Percentiles rank a stretch among this genome's conserved stretches.
phyloP scores from a whole-genome alignment of 2,888 invertebrate species.

The Cordilura impudica region DNA sequence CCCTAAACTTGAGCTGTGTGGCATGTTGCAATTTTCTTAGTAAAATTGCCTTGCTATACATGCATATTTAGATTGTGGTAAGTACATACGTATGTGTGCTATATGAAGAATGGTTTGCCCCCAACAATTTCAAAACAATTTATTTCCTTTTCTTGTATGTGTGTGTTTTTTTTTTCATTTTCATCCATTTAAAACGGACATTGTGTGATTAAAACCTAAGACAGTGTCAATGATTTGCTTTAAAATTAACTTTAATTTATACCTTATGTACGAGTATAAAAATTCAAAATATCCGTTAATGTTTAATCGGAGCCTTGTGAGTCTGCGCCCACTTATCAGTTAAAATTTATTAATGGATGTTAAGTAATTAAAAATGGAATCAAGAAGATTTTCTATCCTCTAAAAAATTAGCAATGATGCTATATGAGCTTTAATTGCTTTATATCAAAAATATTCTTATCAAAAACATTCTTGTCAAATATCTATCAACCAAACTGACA shows the following conservation, averaged over 20 bases:
- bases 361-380: too few species aligned
- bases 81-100: too few species aligned
- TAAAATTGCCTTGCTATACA: background rate
- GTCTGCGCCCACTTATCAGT: slow-evolving; percentile 14
- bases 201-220: background rate
- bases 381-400: too few species aligned
- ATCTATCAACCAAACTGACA: too few species aligned
- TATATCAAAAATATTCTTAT: too few species aligned
- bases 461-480: too few species aligned
- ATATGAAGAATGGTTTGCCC: background rate
- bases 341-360: too few species aligned
- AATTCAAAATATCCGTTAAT: background rate
- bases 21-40: background rate
- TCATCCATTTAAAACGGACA: background rate
- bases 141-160: background rate
- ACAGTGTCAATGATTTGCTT: background rate
- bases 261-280: background rate
- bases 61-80: too few species aligned
- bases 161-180: too few species aligned
- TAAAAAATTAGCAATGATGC: too few species aligned
- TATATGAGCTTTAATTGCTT: too few species aligned
- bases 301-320: slow-evolving; percentile 4
- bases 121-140: background rate
- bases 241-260: background rate
- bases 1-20: background rate